Evolutionary conservation across 2,113 vertebrate species (phyloP), one percentile per base, ranked within the genome.

Genomic region (Sinocyclocheilus anophthalmus): DNA sequence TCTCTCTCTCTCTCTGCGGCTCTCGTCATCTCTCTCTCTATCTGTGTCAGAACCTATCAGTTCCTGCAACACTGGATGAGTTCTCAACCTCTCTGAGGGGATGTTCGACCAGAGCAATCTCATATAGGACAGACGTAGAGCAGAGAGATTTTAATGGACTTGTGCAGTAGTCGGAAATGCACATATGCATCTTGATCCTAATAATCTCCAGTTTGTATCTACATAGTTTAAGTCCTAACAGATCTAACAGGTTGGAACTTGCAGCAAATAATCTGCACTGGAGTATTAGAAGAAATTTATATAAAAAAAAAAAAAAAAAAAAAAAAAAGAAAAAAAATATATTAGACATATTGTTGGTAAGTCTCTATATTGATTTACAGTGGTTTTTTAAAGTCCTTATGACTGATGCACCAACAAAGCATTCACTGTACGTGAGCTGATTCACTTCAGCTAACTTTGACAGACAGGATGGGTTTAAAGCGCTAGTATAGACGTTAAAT

Each of bases 1-100:
- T 84, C 50, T 30, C 6, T 76, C 26, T 26, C 26, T 26, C 22
- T 63, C 22, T 61, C 14, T n/a, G n/a, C n/a, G n/a, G n/a, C n/a
- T n/a, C n/a, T n/a, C n/a, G n/a, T n/a, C n/a, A n/a, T n/a, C n/a
- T 26, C 22, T 63, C n/a, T 61, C 14, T 76, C 26, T 57, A 10
- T 76, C 73, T 76, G n/a, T 76, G 26, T 76, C 59, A 50, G 37
- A 77, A 79, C 55, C 33, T 55, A 79, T 79, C 77, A 79, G 33
- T 33, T 22, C 33, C 26, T 30, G 30, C 33, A 53, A 8, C 76
- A 77, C 55, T 33, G 16, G 26, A 77, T 55, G 76, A 77, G 30
- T 22, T 77, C 26, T 77, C 39, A 20, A 77, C 16, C 26, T 55
- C 76, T 53, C 76, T 11, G 76, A 55, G 48, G 76, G 50, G 76